These are phyloP conservation scores for Platycheirus rosarum DNA, from an alignment of 2,888 invertebrate species.

Conservation along the genomic window DNA sequence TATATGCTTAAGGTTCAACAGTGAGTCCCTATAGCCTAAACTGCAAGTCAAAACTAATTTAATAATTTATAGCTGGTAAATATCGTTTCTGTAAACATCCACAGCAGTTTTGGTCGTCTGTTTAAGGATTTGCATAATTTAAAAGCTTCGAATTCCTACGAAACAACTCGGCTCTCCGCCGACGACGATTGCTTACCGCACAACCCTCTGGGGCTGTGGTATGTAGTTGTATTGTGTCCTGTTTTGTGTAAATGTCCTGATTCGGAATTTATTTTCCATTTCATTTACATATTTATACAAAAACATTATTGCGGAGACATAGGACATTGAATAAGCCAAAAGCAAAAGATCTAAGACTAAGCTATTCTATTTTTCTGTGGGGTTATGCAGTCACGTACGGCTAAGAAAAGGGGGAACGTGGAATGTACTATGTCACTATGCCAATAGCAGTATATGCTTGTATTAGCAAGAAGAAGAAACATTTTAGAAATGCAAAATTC, in stretches of 20 bases:
- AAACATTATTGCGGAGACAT: too few species aligned
- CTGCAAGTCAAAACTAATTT: conserved; percentile 4
- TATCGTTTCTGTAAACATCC: not conserved
- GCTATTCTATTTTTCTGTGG: not conserved
- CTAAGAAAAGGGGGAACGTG: not conserved
- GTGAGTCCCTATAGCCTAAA: not conserved
- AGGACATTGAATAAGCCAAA: too few species aligned
- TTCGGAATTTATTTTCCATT: too few species aligned
- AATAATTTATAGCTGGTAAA: conserved; percentile 20
- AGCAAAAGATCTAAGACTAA: too few species aligned
- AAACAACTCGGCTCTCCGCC: not conserved
- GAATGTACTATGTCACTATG: not conserved
- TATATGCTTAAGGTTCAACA: not conserved
- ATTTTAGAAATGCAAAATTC: not conserved
- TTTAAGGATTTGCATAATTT: conserved; percentile 56
- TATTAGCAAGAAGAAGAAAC: not conserved
- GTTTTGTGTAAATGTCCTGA: too few species aligned
- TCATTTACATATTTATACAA: too few species aligned
- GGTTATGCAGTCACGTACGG: not conserved
- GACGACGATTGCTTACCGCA: too few species aligned
- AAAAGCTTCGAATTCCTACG: conserved; percentile 5
- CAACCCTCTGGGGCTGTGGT: too few species aligned
- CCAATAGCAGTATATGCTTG: too few species aligned
- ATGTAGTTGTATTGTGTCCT: too few species aligned
- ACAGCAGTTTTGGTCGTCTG: conserved; percentile 14